A percentile compares a stretch with the other conserved stretches of the same genome.
Evolutionary conservation across 2,113 vertebrate genomes (phyloP).

Genomic region (Campylomormyrus tamandua): DNA sequence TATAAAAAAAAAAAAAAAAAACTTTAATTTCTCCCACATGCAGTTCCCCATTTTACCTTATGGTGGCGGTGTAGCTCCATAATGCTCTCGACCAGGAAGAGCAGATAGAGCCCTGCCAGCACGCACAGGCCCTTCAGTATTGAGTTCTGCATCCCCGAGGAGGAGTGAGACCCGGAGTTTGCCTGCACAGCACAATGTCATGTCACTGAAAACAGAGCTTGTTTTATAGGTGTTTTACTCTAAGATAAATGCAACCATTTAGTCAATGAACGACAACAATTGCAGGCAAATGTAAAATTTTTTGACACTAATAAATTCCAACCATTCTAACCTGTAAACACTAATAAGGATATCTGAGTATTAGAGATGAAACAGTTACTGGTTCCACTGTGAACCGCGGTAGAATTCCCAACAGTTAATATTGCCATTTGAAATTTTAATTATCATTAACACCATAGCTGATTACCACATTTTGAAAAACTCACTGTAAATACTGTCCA

Average conservation of each 20-base stretch:
- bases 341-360: no score
- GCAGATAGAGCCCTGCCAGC: constrained; percentile 63
- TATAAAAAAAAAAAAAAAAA: neutral
- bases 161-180: constrained; percentile 37
- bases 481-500: neutral
- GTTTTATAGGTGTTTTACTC: neutral
- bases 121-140: constrained; percentile 57
- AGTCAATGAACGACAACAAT: neutral
- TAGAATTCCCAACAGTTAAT: neutral
- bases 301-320: neutral
- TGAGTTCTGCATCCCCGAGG: constrained; percentile 37
- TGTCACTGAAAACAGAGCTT: neutral
- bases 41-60: constrained; percentile 23
- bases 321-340: neutral
- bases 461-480: neutral
- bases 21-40: neutral
- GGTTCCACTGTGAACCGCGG: neutral
- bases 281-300: neutral
- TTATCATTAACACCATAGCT: neutral
- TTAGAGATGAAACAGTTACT: neutral
- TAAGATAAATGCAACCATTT: no score
- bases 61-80: constrained; percentile 44
- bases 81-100: constrained; percentile 63
- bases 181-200: constrained; percentile 43
- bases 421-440: neutral